A percentile compares a stretch with the other conserved stretches of the same genome.
Evolutionary conservation across 2,797 vertebrate species (phyloP).

Genomic region (Selene dorsalis): DNA sequence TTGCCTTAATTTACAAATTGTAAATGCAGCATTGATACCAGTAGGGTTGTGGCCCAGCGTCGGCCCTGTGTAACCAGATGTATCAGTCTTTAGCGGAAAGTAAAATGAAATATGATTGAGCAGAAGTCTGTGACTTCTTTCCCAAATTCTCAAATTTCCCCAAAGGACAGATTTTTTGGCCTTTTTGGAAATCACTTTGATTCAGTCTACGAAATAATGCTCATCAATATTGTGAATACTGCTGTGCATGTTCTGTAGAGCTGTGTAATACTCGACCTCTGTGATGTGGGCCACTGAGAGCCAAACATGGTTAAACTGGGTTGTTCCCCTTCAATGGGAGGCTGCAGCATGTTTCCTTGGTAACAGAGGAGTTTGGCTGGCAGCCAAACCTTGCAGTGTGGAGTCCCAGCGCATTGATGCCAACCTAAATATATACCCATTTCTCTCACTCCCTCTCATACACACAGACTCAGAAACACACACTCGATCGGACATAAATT

Average conservation of each 20-base stretch:
- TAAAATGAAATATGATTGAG: background rate
- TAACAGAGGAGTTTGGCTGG: conserved; percentile 80
- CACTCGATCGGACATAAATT: conserved; percentile 22
- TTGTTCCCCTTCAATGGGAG: conserved; percentile 62
- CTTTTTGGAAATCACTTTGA: background rate
- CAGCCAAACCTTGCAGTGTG: conserved; percentile 77
- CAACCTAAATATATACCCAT: conserved; percentile 74
- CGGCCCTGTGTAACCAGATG: background rate
- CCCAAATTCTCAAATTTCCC: background rate
- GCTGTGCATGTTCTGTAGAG: background rate
- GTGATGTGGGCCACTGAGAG: conserved; percentile 19
- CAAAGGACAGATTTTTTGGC: background rate
- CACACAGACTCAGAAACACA: conserved; percentile 36
- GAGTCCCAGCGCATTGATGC: conserved; percentile 68
- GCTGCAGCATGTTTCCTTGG: conserved; percentile 84
- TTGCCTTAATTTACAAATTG: background rate
- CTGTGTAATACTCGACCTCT: conserved; percentile 3
- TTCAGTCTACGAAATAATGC: background rate
- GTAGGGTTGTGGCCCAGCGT: background rate
- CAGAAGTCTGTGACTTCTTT: background rate
- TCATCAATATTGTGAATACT: background rate
- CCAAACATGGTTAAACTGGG: conserved; percentile 66
- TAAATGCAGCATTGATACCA: background rate
- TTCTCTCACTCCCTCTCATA: conserved; percentile 30
- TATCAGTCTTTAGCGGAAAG: background rate